Evolutionary conservation across 2,888 invertebrate species (phyloP).

Genomic region (Erannis defoliaria): DNA sequence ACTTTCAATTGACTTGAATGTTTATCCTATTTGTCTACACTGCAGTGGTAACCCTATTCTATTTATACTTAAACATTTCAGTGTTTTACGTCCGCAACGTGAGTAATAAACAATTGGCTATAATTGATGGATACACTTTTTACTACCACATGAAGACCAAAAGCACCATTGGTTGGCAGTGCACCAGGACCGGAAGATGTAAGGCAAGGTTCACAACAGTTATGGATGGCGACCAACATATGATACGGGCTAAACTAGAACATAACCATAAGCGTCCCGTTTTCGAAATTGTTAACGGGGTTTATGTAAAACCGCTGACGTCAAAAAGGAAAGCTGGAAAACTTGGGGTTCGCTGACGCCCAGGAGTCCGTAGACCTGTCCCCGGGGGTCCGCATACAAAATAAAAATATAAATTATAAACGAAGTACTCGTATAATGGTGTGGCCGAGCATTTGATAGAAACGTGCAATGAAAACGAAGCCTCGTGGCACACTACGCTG

Average conservation of each 20-base stretch:
- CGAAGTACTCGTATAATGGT: too few species aligned
- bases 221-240: not conserved
- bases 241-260: conserved; percentile 1
- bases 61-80: not conserved
- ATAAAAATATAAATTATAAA: too few species aligned
- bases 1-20: too few species aligned
- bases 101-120: conserved; percentile 1
- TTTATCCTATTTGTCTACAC: too few species aligned
- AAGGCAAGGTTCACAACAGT: not conserved
- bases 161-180: conserved; percentile 1
- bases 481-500: too few species aligned
- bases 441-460: too few species aligned
- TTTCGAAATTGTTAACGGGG: not conserved
- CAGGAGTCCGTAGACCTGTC: too few species aligned
- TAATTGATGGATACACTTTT: conserved; percentile 6
- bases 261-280: conserved; percentile 5
- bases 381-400: too few species aligned
- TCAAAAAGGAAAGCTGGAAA: not conserved
- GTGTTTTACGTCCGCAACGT: conserved; percentile 2
- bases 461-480: too few species aligned
- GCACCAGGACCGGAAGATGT: not conserved
- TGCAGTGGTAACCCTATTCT: not conserved
- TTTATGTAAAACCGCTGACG: not conserved
- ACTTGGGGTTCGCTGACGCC: not conserved
- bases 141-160: conserved; percentile 1